Base-by-base conservation (phyloP, 2,888 invertebrate genomes). In the Schizotus pectinicornis region DNA sequence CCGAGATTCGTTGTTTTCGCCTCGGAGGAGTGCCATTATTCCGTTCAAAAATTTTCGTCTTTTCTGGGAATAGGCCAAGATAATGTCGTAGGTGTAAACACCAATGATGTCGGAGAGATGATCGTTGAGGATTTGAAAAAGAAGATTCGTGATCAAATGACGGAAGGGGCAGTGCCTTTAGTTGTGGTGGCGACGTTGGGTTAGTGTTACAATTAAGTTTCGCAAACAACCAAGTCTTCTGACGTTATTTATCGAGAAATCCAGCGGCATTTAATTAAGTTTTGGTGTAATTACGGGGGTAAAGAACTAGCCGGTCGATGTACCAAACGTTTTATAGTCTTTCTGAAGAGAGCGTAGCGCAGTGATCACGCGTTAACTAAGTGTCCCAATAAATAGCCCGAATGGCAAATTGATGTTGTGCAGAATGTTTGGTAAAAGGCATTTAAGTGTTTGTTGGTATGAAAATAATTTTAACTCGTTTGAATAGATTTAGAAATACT, bases 1-100 rank as follows among this genome's bases (percentile, higher is more conserved):
- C 79, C 80, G 33, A 75, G 77, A 14, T 65, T 85, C 59, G 80
- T 81, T 6, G 67, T 85, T 36, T 84, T 84, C 65, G 76, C 83
- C 1, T 86, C 85, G 1, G 82, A 83, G 63, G 84, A 86, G 73
- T 85, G 84, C 34, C 87, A 87, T 69, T 87, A 86, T 71, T 87
- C 87, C 1, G 78, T 85, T 43, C 79, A 81, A 62, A 84, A 85
- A 71, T 84, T 86, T 67, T 83, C 85, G 0, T 79, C 82, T 0
- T 74, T 86, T 39, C 75, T 85, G 45, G 87, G 87, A 0, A 77
- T 87, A 33, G 86, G 87, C 7, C 81, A 82, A 45, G 80, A 84
- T 11, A 84, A 84, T 67, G 84, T 87, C 0, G 74, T 83, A 53
- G 73, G 77, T 13, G 76, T 88, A 12, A 63, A 72, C 57, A 81